Percentiles rank a stretch among this genome's conserved stretches.
Evolutionary conservation across 2,888 invertebrate species (phyloP).

Genomic region (Malthinus seriepunctatus): DNA sequence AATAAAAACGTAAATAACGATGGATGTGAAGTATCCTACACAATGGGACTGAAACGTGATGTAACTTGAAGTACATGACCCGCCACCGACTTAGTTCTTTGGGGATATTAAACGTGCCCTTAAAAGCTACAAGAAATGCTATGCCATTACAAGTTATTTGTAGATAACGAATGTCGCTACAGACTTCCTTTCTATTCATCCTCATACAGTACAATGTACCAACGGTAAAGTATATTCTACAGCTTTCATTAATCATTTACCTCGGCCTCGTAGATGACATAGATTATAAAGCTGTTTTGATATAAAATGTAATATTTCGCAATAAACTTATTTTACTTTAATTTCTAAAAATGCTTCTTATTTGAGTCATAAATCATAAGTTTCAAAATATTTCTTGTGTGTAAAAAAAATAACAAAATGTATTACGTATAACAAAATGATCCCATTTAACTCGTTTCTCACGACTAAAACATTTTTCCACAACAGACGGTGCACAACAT

Average conservation of each 20-base stretch:
- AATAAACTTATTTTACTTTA: neutral
- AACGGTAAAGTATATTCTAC: neutral
- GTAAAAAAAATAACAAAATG: conserved; percentile 31
- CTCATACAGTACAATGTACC: neutral
- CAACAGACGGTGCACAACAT: conserved; percentile 30
- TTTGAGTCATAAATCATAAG: conserved; percentile 12
- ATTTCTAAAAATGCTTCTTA: neutral
- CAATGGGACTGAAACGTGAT: conserved; percentile 22
- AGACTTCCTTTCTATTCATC: conserved; percentile 22
- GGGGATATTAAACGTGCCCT: conserved; percentile 36
- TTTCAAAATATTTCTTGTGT: conserved; percentile 24
- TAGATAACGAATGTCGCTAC: conserved; percentile 17
- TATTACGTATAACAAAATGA: conserved; percentile 40
- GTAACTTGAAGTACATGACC: conserved; percentile 21
- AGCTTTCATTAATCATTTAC: conserved; percentile 19
- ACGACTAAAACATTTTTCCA: conserved; percentile 46
- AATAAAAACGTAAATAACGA: conserved; percentile 18
- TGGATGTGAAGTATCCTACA: conserved; percentile 18
- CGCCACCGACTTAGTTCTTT: conserved; percentile 22
- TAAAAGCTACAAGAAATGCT: conserved; percentile 37
- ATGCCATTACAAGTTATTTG: conserved; percentile 35
- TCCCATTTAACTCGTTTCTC: conserved; percentile 47
- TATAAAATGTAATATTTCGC: neutral
- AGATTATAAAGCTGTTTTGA: conserved; percentile 5
- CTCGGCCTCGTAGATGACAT: neutral